Evolutionary conservation across 1,140 invertebrate genomes (phyloP).

Genomic region (Centruroides sculpturatus): DNA sequence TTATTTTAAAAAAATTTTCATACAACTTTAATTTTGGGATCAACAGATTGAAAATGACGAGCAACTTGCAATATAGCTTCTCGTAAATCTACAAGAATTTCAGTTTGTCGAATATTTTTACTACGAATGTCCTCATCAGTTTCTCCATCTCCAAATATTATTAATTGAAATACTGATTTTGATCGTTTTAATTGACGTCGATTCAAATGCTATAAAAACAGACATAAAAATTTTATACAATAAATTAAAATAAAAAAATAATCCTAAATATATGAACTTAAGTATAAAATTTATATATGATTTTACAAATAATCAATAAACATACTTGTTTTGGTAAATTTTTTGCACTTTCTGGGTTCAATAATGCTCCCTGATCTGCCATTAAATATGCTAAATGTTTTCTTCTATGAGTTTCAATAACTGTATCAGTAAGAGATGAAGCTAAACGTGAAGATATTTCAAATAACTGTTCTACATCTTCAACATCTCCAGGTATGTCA

Average conservation of each 20-base stretch:
- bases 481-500: conserved; percentile 59
- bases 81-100: conserved; percentile 87
- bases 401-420: conserved; percentile 76
- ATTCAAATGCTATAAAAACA: conserved; percentile 29
- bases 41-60: conserved; percentile 24
- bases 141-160: conserved; percentile 66
- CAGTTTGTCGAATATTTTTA: conserved; percentile 94
- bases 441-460: conserved; percentile 27
- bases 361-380: conserved; percentile 84
- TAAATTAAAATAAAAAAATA: neutral
- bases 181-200: conserved; percentile 74
- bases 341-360: conserved; percentile 71
- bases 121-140: conserved; percentile 63
- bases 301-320: neutral
- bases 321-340: conserved; percentile 75
- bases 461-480: conserved; percentile 21
- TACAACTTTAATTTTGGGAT: conserved; percentile 28
- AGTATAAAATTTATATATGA: too few relatives aligned
- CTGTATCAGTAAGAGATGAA: conserved; percentile 58
- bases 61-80: conserved; percentile 67
- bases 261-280: too few relatives aligned
- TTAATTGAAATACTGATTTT: conserved; percentile 76
- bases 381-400: conserved; percentile 89
- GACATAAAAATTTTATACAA: neutral
- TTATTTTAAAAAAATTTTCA: neutral